phyloP scores from a whole-genome alignment of 2,113 vertebrate genomes.

The Ammodytes marinus region DNA sequence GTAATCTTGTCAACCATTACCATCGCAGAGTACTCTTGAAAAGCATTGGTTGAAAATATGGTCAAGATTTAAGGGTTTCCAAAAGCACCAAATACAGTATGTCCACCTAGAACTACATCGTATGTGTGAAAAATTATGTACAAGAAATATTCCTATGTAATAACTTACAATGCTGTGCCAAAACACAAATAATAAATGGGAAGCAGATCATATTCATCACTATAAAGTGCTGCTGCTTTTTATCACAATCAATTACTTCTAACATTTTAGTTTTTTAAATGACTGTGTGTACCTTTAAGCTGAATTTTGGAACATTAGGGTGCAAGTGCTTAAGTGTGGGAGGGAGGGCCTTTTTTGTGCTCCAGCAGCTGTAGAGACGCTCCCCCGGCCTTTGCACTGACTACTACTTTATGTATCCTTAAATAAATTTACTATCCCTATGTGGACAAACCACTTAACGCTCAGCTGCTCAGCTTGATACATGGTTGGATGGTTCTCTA shows the following conservation, averaged over 20 bases:
- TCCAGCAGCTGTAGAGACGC: slow-evolving; percentile 41
- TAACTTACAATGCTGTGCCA: too few species aligned
- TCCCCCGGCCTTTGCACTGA: slow-evolving; percentile 26
- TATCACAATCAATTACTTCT: background rate
- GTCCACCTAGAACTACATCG: too few species aligned
- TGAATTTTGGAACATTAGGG: slow-evolving; percentile 24
- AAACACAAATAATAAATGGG: background rate
- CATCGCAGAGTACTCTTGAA: too few species aligned
- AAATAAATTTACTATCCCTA: slow-evolving; percentile 72
- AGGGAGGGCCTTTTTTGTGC: slow-evolving; percentile 3
- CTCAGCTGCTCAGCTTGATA: slow-evolving; percentile 56
- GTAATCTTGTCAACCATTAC: background rate
- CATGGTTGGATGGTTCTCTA: slow-evolving; percentile 44
- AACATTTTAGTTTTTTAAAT: background rate
- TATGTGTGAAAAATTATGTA: background rate
- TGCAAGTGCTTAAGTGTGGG: slow-evolving; percentile 15
- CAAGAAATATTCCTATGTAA: too few species aligned
- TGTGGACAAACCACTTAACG: slow-evolving; percentile 70
- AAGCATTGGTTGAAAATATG: background rate
- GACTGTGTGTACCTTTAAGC: background rate
- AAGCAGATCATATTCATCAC: background rate
- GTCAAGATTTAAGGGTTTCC: background rate
- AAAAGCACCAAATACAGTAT: background rate
- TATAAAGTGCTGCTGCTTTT: background rate
- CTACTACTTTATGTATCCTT: slow-evolving; percentile 53